Base-by-base conservation (phyloP, 2,797 vertebrate species). In the Enteromius afrohamiltoni region DNA sequence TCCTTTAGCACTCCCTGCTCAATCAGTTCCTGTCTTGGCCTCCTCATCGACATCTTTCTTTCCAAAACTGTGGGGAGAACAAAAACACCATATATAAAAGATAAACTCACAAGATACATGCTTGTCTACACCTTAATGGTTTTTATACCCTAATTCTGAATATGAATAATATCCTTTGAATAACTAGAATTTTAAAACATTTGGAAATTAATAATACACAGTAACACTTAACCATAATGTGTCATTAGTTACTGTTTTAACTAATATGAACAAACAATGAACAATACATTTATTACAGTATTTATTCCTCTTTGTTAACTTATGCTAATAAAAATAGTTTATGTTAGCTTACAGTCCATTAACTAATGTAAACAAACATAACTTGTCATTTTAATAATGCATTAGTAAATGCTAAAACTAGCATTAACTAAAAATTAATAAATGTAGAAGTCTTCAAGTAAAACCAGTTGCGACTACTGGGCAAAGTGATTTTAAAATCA, bases 31-130 rank as follows among this genome's bases (percentile, higher is more conserved):
- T 99, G 96, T 91, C 97, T 95, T 0, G 98, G 96, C 84, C 98
- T 96, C 92, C 98, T 95, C 92, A 96, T 98, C 85, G 98, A 99
- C 95, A 99, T 99, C 95, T 98, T 98, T 93, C 97, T 95, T 93
- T 99, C 98, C 95, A 99, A 94, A 93, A 98, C 98, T 99, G 94
- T 90, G 40, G 86, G 90, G 89, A 91, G 6, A 87, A 86, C 65
- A 75, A 2, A 87, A 21, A 8, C 79, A 71, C 19, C 31, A 19
- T 16, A 29, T 14, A 34, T 47, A 62, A 78, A 40, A 31, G 19
- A 45, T 5, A 34, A 75, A 68, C 5, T 60, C 51, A 49, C 19
- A 34, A 3, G 49, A 3, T n/a, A 67, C 45, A 76, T n/a, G 29
- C 10, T 21, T 45, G 19, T 60, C 51, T 9, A 29, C n/a, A 77